phyloP scores from a whole-genome alignment of 2,797 vertebrate genomes.

The Apogon talboti region DNA sequence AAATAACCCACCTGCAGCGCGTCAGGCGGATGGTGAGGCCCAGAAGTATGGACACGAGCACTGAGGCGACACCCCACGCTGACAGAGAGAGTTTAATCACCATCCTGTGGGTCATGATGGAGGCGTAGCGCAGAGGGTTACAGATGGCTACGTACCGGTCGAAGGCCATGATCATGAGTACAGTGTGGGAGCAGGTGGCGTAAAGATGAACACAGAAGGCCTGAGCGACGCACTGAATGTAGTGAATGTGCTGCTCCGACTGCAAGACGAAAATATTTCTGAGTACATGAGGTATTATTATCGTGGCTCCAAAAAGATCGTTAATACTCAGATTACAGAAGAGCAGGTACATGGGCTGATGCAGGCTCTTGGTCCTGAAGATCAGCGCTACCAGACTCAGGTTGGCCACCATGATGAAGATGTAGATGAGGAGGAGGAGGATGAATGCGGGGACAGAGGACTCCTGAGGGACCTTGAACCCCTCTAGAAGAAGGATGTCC shows the following conservation, averaged over 20 bases:
- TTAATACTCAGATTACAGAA: constrained; percentile 83
- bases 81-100: constrained; percentile 69
- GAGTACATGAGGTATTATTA: constrained; percentile 77
- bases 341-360: constrained; percentile 86
- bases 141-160: constrained; percentile 88
- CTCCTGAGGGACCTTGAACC: constrained; percentile 48
- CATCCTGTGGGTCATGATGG: constrained; percentile 69
- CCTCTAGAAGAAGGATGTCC: constrained; percentile 57
- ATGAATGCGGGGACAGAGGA: constrained; percentile 47
- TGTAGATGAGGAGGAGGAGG: constrained; percentile 56
- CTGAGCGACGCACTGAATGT: constrained; percentile 64
- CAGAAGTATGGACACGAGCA: constrained; percentile 44
- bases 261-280: constrained; percentile 73
- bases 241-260: constrained; percentile 77
- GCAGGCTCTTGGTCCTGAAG: constrained; percentile 69
- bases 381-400: constrained; percentile 65
- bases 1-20: constrained; percentile 77
- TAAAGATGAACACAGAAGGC: constrained; percentile 85
- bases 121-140: constrained; percentile 78
- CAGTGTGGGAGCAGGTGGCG: constrained; percentile 77
- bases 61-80: constrained; percentile 49
- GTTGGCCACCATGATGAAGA: constrained; percentile 65
- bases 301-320: constrained; percentile 78
- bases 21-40: constrained; percentile 77
- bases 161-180: constrained; percentile 87